phyloP scores from a whole-genome alignment of 2,113 vertebrate genomes.

The Anoplopoma fimbria region DNA sequence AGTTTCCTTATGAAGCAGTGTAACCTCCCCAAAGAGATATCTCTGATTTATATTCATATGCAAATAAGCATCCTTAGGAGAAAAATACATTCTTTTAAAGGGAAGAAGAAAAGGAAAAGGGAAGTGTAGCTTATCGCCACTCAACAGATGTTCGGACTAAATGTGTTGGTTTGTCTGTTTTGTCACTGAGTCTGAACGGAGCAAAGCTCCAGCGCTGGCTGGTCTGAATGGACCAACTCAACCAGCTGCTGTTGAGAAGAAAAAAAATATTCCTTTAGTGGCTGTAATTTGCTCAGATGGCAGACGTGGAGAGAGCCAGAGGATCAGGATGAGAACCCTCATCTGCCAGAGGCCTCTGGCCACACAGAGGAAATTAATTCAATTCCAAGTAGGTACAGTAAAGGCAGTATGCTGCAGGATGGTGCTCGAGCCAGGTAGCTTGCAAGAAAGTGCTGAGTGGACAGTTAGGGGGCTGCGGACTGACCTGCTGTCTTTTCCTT shows the following conservation, averaged over 20 bases:
- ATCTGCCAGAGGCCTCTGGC: slow-evolving; percentile 70
- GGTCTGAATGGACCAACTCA: slow-evolving; percentile 61
- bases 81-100: slow-evolving; percentile 56
- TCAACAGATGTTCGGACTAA: slow-evolving; percentile 66
- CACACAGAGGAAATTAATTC: slow-evolving; percentile 66
- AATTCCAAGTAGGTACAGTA: slow-evolving; percentile 64
- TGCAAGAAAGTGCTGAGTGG: slow-evolving; percentile 54
- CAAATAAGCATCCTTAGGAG: slow-evolving; percentile 64
- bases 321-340: slow-evolving; percentile 56
- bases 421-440: slow-evolving; percentile 42
- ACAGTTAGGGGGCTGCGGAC: slow-evolving; percentile 52
- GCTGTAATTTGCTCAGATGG: slow-evolving; percentile 75
- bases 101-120: slow-evolving; percentile 33
- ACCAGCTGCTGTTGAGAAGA: slow-evolving; percentile 65
- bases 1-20: slow-evolving; percentile 58
- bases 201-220: slow-evolving; percentile 55
- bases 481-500: slow-evolving; percentile 5
- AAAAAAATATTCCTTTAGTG: slow-evolving; percentile 51
- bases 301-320: slow-evolving; percentile 54
- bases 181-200: slow-evolving; percentile 44
- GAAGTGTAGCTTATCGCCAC: slow-evolving; percentile 72
- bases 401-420: slow-evolving; percentile 35
- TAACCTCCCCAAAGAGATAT: slow-evolving; percentile 49
- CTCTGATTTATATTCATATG: slow-evolving; percentile 76
- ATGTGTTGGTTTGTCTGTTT: slow-evolving; percentile 64